Evolutionary conservation across 2,888 invertebrate species (phyloP).

Genomic region (Folsomia candida): DNA sequence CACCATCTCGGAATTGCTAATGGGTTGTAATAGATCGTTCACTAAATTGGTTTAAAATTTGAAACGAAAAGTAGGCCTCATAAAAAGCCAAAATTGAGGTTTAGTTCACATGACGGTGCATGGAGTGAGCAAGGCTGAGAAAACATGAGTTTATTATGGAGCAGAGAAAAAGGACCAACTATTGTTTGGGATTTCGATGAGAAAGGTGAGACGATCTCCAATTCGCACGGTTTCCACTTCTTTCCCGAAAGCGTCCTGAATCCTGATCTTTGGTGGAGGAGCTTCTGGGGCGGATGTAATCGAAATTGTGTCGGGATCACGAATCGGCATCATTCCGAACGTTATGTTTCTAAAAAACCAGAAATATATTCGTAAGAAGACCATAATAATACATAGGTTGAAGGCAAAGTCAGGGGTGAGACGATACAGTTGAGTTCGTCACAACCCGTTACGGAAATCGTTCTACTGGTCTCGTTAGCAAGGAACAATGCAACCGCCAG

Average conservation of each 20-base stretch:
- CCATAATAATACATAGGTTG: background rate
- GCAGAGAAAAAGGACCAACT: constrained; percentile 63
- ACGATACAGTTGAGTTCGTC: too few species aligned
- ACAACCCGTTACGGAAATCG: too few species aligned
- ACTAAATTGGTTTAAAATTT: background rate
- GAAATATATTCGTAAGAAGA: background rate
- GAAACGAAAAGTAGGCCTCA: background rate
- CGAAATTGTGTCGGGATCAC: constrained; percentile 93
- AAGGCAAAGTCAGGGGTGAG: too few species aligned
- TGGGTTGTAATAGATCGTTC: too few species aligned
- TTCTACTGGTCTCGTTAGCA: too few species aligned
- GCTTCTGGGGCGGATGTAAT: constrained; percentile 93
- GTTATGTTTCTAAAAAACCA: constrained; percentile 73
- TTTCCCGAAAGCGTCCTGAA: constrained; percentile 77
- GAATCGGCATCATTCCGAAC: constrained; percentile 95
- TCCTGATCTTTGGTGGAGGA: constrained; percentile 88
- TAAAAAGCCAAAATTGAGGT: background rate
- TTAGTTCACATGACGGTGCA: background rate
- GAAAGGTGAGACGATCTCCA: constrained; percentile 89
- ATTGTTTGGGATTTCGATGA: constrained; percentile 93
- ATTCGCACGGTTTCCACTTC: constrained; percentile 93
- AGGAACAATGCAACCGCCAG: too few species aligned
- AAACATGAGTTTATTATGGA: background rate
- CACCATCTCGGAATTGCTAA: background rate
- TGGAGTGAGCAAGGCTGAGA: background rate